phyloP scores from a whole-genome alignment of 2,113 vertebrate genomes.

The Ibidorhyncha struthersii region DNA sequence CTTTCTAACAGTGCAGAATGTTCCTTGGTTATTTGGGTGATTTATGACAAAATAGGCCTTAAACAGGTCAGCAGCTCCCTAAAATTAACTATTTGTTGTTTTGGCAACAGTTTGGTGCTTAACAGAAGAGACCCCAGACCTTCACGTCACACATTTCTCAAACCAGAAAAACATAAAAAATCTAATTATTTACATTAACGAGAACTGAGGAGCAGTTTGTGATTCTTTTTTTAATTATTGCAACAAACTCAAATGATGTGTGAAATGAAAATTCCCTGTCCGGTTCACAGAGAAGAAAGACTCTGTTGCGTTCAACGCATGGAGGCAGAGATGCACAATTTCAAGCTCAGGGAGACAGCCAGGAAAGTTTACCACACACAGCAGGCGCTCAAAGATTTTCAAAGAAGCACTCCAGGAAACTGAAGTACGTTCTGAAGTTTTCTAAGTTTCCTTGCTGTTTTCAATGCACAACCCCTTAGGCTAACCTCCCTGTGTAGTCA shows the following conservation, averaged over 20 bases:
- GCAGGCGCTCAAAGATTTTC: conserved; percentile 24
- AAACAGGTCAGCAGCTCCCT: not conserved
- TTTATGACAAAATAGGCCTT: not conserved
- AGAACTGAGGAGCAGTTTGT: not conserved
- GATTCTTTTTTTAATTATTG: not conserved
- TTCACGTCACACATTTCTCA: conserved; percentile 8
- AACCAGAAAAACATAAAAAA: not conserved
- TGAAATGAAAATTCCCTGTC: not conserved
- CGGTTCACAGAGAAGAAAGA: not conserved
- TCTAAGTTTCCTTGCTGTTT: conserved; percentile 27
- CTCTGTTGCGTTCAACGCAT: not conserved
- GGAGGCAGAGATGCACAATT: not conserved
- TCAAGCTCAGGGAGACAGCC: not conserved
- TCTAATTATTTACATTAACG: not conserved
- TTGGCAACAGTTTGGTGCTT: not conserved
- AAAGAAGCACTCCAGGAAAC: conserved; percentile 46
- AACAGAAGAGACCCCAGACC: not conserved
- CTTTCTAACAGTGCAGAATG: not conserved
- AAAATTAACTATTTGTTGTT: not conserved
- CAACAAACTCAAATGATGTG: not conserved
- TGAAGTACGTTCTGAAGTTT: not conserved
- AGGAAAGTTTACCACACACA: conserved; percentile 34
- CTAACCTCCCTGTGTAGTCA: conserved; percentile 13
- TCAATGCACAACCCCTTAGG: conserved; percentile 11
- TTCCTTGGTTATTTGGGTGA: not conserved